Percentiles rank a stretch among this genome's conserved stretches.
These are phyloP conservation scores for Galago senegalensis DNA, from an alignment of 2,797 vertebrate species.

Conservation along the genomic window DNA sequence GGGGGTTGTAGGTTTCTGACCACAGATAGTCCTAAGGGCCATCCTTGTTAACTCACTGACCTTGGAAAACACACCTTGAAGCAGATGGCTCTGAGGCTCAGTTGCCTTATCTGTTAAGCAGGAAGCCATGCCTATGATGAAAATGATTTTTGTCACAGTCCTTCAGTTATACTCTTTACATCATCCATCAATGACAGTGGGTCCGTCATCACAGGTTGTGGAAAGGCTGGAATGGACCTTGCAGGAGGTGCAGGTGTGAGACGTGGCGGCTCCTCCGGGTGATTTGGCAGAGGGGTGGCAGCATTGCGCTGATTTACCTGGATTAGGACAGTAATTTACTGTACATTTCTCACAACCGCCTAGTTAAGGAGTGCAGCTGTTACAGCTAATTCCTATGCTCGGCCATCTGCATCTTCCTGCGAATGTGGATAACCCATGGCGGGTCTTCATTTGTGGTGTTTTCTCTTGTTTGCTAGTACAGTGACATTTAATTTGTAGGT, in stretches of 20 bases:
- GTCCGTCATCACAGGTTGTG: neutral
- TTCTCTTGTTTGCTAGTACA: slow-evolving; percentile 4
- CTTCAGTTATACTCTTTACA: neutral
- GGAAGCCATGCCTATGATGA: neutral
- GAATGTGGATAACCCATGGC: neutral
- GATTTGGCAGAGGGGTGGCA: neutral
- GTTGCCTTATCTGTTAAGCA: neutral
- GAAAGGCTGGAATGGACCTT: neutral
- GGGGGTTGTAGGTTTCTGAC: neutral
- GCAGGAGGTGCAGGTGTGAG: neutral
- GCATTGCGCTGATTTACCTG: neutral
- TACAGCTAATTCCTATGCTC: neutral
- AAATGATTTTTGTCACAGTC: neutral
- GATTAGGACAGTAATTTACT: neutral
- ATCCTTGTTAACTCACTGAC: neutral
- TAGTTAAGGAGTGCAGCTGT: neutral
- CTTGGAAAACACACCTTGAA: neutral
- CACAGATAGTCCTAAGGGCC: neutral
- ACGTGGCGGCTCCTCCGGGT: neutral
- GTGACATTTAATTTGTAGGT: slow-evolving; percentile 32
- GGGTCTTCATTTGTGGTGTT: slow-evolving; percentile 41
- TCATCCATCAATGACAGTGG: neutral
- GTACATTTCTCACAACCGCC: slow-evolving; percentile 24
- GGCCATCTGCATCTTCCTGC: neutral
- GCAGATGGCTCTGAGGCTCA: neutral